Base-by-base conservation (phyloP, 2,888 invertebrate genomes). In the Disparrhopalites patrizii region DNA sequence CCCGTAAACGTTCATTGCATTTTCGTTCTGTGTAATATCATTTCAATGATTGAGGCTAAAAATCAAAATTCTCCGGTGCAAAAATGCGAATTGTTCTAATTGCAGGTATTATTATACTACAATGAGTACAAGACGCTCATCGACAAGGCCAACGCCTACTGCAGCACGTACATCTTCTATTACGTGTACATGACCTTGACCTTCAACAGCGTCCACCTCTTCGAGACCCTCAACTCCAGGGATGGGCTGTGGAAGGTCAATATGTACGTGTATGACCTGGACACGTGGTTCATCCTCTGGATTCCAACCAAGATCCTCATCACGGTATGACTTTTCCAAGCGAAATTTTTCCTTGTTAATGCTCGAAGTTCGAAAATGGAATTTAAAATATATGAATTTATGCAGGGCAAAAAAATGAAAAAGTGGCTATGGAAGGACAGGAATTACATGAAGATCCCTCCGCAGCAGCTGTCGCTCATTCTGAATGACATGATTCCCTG, bases 171-270 rank as follows among this genome's bases (percentile, higher is more conserved):
- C 28, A 20, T 40, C 1, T n/a, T 57, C 8, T 27, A 57, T 15
- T 57, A 36, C 36, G 25, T 40, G 5, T n/a, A 25, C 2, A 57
- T 43, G 40, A 38, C 57, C 1, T 7, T 40, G 27, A 57, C 57
- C 3, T 57, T 40, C 27, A 36, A 57, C 28, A 27, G 27, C 28
- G 40, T 57, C 18, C 57, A 57, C 43, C 27, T 57, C 2, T 57
- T 57, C n/a, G 57, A 57, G 5, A 40, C 40, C 3, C 25, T 57
- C 13, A 57, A 27, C 15, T n/a, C 40, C 8, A 40, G n/a, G 27
- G 57, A 40, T 3, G 10, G 15, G 1, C 13, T 36, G 23, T 57
- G 40, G 40, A 57, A 43, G 38, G 15, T 27, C 18, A 38, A 40
- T 18, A 43, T 25, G 27, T 57, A 43, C 57, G 3, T 43, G 18